Evolutionary conservation across 2,113 vertebrate genomes (phyloP), one percentile per base, ranked within the genome.

Genomic region (Festucalex cinctus): DNA sequence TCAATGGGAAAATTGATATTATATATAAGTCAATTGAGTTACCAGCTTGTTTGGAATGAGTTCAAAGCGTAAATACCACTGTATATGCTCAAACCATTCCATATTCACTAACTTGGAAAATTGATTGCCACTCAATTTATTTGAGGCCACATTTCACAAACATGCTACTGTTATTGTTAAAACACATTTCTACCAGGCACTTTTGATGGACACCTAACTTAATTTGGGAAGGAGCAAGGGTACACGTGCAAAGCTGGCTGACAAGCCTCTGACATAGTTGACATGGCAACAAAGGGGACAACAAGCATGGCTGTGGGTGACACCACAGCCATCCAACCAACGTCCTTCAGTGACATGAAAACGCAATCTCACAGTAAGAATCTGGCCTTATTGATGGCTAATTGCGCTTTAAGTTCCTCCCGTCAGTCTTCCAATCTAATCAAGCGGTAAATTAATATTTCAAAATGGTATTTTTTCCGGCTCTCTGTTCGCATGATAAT

Each of bases 381-480:
- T 69, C 77, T 67, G 6, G 63, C 69, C 78, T 86, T 86, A 87
- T 76, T 72, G 63, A 79, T 46, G 83, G 79, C 73, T 81, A 89
- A 90, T 90, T 89, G 84, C 28, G 4, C 84, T 87, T 80, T 53
- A 68, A 77, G 68, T 80, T 85, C 81, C 83, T 16, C 54, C 86
- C 80, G 85, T 89, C 85, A 84, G 64, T 75, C 54, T 79, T 82
- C 46, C 77, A 75, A 86, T 85, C 71, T 84, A 88, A 86, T 87
- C 87, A 88, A 74, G 81, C 61, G 73, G 85, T 88, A 88, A 86
- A 90, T 88, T 61, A 78, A 85, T 84, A 83, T 88, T 85, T 88
- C 63, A 80, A 72, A 88, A 78, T 81, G 70, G 78, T 81, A 71
- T 57, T 32, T 57, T 54, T 49, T 41, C 4, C 2, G 6, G 81